Conservation (phyloP, 2,888 invertebrate species). For the Quadriops clusia region DNA sequence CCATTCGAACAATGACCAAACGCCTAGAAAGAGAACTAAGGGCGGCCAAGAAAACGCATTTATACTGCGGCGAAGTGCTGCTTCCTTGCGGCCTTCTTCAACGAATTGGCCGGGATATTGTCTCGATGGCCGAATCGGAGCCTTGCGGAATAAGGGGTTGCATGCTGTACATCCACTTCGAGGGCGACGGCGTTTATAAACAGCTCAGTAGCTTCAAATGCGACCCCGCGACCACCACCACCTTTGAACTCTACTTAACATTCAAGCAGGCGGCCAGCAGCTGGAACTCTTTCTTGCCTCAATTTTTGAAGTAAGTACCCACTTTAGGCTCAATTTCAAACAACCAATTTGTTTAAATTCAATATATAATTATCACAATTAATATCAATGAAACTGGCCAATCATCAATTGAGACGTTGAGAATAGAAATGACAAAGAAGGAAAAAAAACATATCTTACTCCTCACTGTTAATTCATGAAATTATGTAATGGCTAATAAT, state of each 20-base stretch:
- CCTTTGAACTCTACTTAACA: conserved; percentile 80
- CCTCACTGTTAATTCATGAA: neutral
- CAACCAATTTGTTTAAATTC: conserved; percentile 3
- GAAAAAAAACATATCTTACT: neutral
- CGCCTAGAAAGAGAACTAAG: conserved; percentile 68
- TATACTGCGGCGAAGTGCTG: conserved; percentile 75
- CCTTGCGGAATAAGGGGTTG: conserved; percentile 84
- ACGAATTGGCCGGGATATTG: conserved; percentile 66
- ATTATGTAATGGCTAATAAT: neutral
- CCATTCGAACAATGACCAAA: conserved; percentile 57
- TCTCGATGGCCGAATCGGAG: conserved; percentile 75
- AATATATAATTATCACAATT: too few species aligned
- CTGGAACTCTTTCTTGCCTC: conserved; percentile 78
- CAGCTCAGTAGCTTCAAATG: conserved; percentile 71
- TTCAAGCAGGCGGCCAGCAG: conserved; percentile 73
- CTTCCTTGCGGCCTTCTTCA: conserved; percentile 73
- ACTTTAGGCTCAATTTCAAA: neutral
- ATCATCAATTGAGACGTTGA: too few species aligned
- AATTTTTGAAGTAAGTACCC: conserved; percentile 74
- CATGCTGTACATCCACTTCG: conserved; percentile 73
- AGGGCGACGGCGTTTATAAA: conserved; percentile 52
- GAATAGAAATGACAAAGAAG: too few species aligned
- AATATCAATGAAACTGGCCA: too few species aligned
- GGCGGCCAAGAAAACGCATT: conserved; percentile 67
- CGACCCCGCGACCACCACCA: conserved; percentile 75